Evolutionary conservation across 2,888 invertebrate genomes (phyloP).

Genomic region (Tinea pellionella): DNA sequence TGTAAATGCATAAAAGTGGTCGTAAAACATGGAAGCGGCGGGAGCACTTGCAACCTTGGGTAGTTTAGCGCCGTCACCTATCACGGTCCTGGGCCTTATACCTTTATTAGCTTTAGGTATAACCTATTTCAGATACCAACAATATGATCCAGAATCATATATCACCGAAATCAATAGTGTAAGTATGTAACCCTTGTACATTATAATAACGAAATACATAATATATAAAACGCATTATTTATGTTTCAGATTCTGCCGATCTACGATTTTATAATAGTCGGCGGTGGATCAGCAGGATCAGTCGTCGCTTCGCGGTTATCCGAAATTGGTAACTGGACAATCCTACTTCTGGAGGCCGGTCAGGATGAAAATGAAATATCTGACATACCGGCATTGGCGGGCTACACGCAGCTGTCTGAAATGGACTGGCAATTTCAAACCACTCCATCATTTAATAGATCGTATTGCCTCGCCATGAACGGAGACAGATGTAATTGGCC

Average conservation of each 20-base stretch:
- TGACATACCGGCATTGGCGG: slow-evolving; percentile 86
- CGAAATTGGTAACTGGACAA: slow-evolving; percentile 84
- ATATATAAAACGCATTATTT: background rate
- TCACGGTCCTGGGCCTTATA: slow-evolving; percentile 78
- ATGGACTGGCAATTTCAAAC: slow-evolving; percentile 95
- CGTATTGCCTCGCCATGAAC: slow-evolving; percentile 89
- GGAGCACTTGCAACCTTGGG: slow-evolving; percentile 52
- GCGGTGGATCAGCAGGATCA: slow-evolving; percentile 90
- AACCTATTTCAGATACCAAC: slow-evolving; percentile 83
- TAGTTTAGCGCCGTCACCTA: slow-evolving; percentile 72
- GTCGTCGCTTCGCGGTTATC: slow-evolving; percentile 87
- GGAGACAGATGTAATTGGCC: slow-evolving; percentile 93
- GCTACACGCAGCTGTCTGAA: slow-evolving; percentile 85
- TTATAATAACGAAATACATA: background rate
- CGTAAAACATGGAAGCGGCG: slow-evolving; percentile 56
- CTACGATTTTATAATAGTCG: slow-evolving; percentile 89
- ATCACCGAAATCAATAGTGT: slow-evolving; percentile 78
- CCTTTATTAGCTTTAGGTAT: slow-evolving; percentile 85
- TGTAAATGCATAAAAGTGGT: slow-evolving; percentile 46
- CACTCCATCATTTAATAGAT: slow-evolving; percentile 78
- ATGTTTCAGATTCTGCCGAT: slow-evolving; percentile 75
- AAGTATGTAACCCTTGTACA: slow-evolving; percentile 36
- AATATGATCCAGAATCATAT: slow-evolving; percentile 85
- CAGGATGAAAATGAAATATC: slow-evolving; percentile 90
- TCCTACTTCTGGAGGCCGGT: slow-evolving; percentile 87